Base-by-base conservation (phyloP, 2,888 invertebrate genomes). In the Pachliopta kotzebuea region DNA sequence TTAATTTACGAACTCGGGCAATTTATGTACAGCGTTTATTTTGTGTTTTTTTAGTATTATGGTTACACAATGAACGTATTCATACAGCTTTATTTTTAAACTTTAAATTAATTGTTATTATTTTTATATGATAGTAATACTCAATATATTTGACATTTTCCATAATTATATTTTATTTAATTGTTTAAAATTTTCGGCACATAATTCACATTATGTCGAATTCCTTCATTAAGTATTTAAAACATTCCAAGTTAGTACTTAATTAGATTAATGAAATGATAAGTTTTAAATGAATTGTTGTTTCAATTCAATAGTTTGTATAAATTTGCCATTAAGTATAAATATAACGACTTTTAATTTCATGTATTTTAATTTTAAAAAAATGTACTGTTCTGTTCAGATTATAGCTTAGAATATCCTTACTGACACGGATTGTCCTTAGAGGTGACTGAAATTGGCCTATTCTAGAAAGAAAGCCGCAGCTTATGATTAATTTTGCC, bases 221-320 rank as follows among this genome's bases (percentile, higher is more conserved):
- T 14, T 14, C 4, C 37, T n/a, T n/a, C 49, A 49, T 0, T 31
- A 58, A 65, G 66, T 68, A 64, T 69, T 65, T 61, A 31, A 53
- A 65, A 76, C 84, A 86, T 85, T 86, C 83, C 84, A 80, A 73
- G 70, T 75, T 80, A 81, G 88, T 88, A 88, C 88, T 88, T 88
- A 88, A 88, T 76, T 88, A 86, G 76, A 64, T 31, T 70, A 67
- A 76, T 71, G 67, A 58, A 62, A 52, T 24, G 52, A 31, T 9
- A 31, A 31, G 14, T 37, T 37, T 37, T 37, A 14, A 37, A 11
- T 37, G 14, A 37, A 11, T 37, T 37, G 37, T 37, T 37, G 37
- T 37, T 24, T 31, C 58, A 29, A 17, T 20, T 60, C 8, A 53
- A 54, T n/a, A 45, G 26, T 55, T 49, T 45, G n/a, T 63, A 42